Base-by-base conservation (phyloP, 2,797 vertebrate genomes). In the Argya squamiceps region DNA sequence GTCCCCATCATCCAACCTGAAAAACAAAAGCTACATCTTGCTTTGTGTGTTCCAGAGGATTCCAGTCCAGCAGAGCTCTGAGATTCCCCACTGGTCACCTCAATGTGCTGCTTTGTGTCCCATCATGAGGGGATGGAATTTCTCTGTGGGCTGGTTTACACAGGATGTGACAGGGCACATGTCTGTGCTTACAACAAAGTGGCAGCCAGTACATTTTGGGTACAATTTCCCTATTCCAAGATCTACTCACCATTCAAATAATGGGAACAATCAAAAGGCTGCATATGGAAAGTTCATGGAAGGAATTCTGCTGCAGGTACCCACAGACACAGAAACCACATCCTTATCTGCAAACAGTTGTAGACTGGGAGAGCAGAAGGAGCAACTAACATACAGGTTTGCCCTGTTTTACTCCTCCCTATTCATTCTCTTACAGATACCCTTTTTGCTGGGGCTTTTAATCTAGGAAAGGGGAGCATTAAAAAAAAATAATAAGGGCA, bases 1-100 rank as follows among this genome's bases (percentile, higher is more conserved):
- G 96, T 99, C 98, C 22, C 99, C 99, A 4, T 98, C 94, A 0
- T 98, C 98, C 70, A 99, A 94, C 75, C 98, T 98, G 90, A n/a
- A 46, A 55, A 32, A 26, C 29, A 88, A 68, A 93, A 84, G 53
- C 22, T 27, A 7, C 1, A 1, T 19, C 67, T 62, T 47, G 32
- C 19, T n/a, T 55, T 64, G 55, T 27, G 32, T 53, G 52, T 50
- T 49, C 21, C 11, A 22, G 36, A 52, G 41, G 22, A 37, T 46
- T 73, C 60, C 22, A n/a, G 19, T 12, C 67, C 22, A 49, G 83
- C 36, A 82, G 74, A 76, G 56, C 67, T 84, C 67, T 18, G 59
- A 4, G 41, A 17, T 14, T 17, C 26, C 53, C 26, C 10, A 5
- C 0, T 10, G 16, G 7, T 24, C 39, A 15, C 11, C 62, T 56